Evolutionary conservation across 2,797 vertebrate genomes (phyloP).

Genomic region (Knipowitschia caucasica): DNA sequence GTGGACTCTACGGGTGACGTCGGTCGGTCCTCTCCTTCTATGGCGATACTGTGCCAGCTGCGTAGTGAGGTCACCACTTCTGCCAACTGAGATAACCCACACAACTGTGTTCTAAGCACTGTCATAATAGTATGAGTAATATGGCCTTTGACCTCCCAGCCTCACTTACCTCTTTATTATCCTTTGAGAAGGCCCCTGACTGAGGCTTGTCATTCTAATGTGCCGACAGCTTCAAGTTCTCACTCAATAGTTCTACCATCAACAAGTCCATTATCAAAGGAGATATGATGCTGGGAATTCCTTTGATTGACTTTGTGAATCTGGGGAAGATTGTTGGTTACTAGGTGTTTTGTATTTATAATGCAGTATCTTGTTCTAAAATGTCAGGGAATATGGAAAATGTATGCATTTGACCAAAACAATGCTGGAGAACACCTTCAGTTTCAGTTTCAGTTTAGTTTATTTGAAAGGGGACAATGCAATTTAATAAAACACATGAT

Average conservation of each 20-base stretch:
- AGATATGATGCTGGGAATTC: background rate
- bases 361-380: no score
- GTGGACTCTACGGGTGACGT: no score
- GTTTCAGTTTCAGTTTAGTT: no score
- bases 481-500: no score
- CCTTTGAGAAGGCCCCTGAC: slow-evolving; percentile 33
- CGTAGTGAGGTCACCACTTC: slow-evolving; percentile 29
- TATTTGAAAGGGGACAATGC: no score
- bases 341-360: background rate
- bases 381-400: no score
- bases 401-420: no score
- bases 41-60: slow-evolving; percentile 37
- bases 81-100: slow-evolving; percentile 34
- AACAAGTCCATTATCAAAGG: slow-evolving; percentile 21
- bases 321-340: background rate
- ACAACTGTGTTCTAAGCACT: slow-evolving; percentile 52
- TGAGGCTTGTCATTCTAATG: slow-evolving; percentile 64
- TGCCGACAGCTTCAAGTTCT: slow-evolving; percentile 65
- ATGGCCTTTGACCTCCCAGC: slow-evolving; percentile 43
- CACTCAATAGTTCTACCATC: slow-evolving; percentile 25
- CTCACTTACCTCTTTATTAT: slow-evolving; percentile 15
- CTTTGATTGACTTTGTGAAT: background rate
- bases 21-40: no score
- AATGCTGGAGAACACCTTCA: no score
- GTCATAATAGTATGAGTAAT: slow-evolving; percentile 61